phyloP scores from a whole-genome alignment of 2,888 invertebrate genomes.

The Tuta absoluta region DNA sequence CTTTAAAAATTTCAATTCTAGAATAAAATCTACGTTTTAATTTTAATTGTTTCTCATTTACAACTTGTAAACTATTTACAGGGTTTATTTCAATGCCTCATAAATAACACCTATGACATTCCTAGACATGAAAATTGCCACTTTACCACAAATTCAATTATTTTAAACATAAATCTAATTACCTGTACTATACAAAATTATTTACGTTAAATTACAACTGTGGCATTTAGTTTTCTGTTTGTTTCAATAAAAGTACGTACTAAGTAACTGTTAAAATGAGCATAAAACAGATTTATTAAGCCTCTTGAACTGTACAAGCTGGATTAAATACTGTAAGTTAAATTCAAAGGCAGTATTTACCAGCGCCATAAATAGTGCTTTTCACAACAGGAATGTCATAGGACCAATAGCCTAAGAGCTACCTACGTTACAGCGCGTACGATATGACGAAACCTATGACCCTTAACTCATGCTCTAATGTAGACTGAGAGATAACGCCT shows the following conservation, averaged over 20 bases:
- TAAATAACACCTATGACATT: neutral
- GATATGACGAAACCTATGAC: too few relatives aligned
- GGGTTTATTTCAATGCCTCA: neutral
- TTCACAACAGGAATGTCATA: conserved; percentile 21
- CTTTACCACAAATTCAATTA: neutral
- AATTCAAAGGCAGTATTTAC: conserved; percentile 6
- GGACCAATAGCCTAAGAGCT: too few relatives aligned
- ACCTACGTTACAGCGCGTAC: too few relatives aligned
- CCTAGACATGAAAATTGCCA: neutral
- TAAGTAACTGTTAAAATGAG: conserved; percentile 7
- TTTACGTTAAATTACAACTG: neutral
- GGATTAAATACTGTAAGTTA: conserved; percentile 14
- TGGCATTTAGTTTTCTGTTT: conserved; percentile 2
- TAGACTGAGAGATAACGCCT: too few relatives aligned
- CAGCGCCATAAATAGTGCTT: conserved; percentile 5
- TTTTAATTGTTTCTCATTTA: neutral
- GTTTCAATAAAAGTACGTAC: conserved; percentile 6
- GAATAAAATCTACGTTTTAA: too few relatives aligned
- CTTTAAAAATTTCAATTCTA: too few relatives aligned
- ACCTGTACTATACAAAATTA: neutral
- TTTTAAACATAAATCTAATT: neutral
- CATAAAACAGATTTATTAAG: conserved; percentile 18
- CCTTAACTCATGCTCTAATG: too few relatives aligned
- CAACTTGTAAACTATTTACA: neutral
- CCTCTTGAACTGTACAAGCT: conserved; percentile 9